phyloP scores from a whole-genome alignment of 2,888 invertebrate genomes.

The Chrysomela aeneicollis region DNA sequence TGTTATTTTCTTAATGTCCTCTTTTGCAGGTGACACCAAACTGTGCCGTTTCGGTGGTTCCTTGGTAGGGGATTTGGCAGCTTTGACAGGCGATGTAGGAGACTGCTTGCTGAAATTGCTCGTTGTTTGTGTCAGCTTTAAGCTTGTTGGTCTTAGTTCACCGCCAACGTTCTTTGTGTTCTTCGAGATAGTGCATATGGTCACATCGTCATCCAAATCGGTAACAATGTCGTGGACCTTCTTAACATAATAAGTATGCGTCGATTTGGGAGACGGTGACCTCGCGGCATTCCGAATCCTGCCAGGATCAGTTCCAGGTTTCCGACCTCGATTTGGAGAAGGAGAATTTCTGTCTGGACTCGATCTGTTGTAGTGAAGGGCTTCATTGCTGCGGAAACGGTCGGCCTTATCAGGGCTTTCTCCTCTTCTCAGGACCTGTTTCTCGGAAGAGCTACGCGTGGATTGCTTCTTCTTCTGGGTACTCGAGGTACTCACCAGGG shows the following conservation, averaged over 20 bases:
- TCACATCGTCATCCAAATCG: slow-evolving; percentile 53
- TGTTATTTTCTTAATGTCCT: slow-evolving; percentile 22
- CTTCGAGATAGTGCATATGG: slow-evolving; percentile 35
- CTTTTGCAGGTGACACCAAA: slow-evolving; percentile 50
- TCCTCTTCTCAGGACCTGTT: slow-evolving; percentile 45
- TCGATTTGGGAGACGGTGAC: slow-evolving; percentile 24
- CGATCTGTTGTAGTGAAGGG: slow-evolving; percentile 43
- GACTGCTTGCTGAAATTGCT: slow-evolving; percentile 53
- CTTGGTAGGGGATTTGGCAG: slow-evolving; percentile 40
- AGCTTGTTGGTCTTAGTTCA: slow-evolving; percentile 44
- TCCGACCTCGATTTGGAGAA: slow-evolving; percentile 9
- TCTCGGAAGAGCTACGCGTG: slow-evolving; percentile 49
- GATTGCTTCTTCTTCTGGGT: slow-evolving; percentile 54
- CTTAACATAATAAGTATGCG: slow-evolving; percentile 52
- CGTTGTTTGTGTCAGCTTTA: slow-evolving; percentile 48
- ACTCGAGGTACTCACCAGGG: slow-evolving; percentile 64
- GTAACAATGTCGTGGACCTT: slow-evolving; percentile 51
- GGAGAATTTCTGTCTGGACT: slow-evolving; percentile 30
- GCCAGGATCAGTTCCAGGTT: neutral
- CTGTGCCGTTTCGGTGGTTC: slow-evolving; percentile 62
- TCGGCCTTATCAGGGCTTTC: slow-evolving; percentile 48
- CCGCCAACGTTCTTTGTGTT: slow-evolving; percentile 32
- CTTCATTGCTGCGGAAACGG: slow-evolving; percentile 49
- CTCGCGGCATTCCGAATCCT: slow-evolving; percentile 3
- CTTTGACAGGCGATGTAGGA: slow-evolving; percentile 52